Base-by-base conservation (phyloP, 2,797 vertebrate species). In the Parotocinclus haroldoi region DNA sequence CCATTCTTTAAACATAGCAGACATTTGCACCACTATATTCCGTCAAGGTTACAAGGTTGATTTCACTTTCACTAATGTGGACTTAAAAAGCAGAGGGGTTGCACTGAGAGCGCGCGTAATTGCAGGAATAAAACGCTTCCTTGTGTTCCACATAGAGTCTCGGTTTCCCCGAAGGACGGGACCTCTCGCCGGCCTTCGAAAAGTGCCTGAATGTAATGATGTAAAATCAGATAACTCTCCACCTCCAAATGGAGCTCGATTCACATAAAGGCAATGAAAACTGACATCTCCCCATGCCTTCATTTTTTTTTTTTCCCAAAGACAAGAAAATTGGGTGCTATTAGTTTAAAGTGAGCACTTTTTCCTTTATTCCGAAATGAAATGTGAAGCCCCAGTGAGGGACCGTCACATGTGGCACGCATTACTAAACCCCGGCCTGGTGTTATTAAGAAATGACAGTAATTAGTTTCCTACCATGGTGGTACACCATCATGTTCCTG, bases 401-500 rank as follows among this genome's bases (percentile, higher is more conserved):
- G 79, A 58, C 67, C 55, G 69, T 78, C 85, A 90, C 90, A 91
- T 89, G 83, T 91, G 88, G 87, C 75, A 86, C 85, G 83, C 83
- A 89, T 89, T 90, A 89, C 85, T 86, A 79, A 74, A 75, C 72
- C 73, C 72, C 67, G 70, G 78, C 73, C 79, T 63, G 69, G 71
- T 84, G 86, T 90, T 87, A 89, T 91, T 90, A 88, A 90, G 86
- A 86, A 91, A 88, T 87, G 85, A 88, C 81, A 82, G 83, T 89
- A 86, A 90, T 91, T 90, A 89, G 81, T 80, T 81, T 81, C 81
- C 83, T 85, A 82, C 78, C 76, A 72, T 73, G 78, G 81, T 71
- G 71, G 81, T 85, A 57, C 76, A 73, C 71, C 78, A 76, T 63
- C 48, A 63, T 48, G 27, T 73, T 77, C 10, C 40, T 42, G 40